Evolutionary conservation across 92 coral and sea anemone genomes (phyloP).

Genomic region (Parazoanthus swiftii): DNA sequence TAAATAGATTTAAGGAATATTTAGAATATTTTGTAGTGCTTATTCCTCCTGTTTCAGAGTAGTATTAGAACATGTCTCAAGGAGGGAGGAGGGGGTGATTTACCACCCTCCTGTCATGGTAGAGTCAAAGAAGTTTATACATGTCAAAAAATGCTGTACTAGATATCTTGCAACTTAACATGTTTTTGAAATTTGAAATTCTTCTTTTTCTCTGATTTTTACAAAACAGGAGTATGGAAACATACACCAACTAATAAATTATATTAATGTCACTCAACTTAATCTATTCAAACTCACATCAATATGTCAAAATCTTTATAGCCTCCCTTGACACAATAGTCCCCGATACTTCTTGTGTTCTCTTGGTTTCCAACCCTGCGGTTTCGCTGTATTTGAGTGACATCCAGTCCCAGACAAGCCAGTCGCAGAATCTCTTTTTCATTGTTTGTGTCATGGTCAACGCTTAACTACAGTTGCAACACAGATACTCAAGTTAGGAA

Average conservation of each 20-base stretch:
- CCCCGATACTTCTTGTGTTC: constrained; percentile 94
- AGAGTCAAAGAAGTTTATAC: too few relatives aligned
- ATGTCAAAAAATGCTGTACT: too few relatives aligned
- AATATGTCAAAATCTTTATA: constrained; percentile 95
- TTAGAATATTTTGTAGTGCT: too few relatives aligned
- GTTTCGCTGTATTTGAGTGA: constrained; percentile 76
- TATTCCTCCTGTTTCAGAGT: too few relatives aligned
- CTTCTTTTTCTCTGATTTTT: not conserved
- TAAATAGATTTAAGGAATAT: too few relatives aligned
- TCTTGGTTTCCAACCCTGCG: constrained; percentile 88
- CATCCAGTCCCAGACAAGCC: constrained; percentile 87
- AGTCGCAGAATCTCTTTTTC: constrained; percentile 77
- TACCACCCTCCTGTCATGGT: too few relatives aligned
- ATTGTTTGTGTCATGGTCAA: constrained; percentile 87
- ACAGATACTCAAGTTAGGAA: not conserved
- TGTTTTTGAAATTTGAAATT: too few relatives aligned
- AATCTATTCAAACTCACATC: constrained; percentile 53
- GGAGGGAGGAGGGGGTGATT: too few relatives aligned
- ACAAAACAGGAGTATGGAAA: not conserved
- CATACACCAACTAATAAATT: too few relatives aligned
- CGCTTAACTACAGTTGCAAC: constrained; percentile 59
- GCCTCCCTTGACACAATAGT: constrained; percentile 96
- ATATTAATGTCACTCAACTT: not conserved
- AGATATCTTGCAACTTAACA: too few relatives aligned
- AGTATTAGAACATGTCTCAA: too few relatives aligned